phyloP scores from a whole-genome alignment of 2,888 invertebrate species.

The Schizotus pectinicornis region DNA sequence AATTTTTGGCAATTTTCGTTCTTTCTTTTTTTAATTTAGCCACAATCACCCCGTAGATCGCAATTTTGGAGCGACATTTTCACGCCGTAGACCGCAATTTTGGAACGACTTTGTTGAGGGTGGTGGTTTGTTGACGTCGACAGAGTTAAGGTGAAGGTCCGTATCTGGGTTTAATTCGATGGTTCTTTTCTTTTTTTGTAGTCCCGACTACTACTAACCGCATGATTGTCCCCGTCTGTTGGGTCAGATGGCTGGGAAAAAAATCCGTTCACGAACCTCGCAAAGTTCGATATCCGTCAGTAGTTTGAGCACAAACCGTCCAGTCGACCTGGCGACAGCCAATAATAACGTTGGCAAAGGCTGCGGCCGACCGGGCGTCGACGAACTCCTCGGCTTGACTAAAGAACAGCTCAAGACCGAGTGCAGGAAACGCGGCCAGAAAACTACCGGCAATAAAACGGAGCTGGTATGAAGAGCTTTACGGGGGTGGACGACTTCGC shows the following conservation, averaged over 20 bases:
- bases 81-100: no score
- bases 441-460: slow-evolving; percentile 71
- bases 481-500: background rate
- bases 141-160: no score
- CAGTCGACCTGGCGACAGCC: slow-evolving; percentile 6
- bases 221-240: slow-evolving; percentile 5
- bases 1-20: no score
- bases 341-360: slow-evolving; percentile 4
- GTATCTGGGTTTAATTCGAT: no score
- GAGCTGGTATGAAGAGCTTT: slow-evolving; percentile 67
- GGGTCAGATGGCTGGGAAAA: slow-evolving; percentile 24
- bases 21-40: no score
- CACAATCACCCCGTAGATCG: no score
- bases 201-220: slow-evolving; percentile 4
- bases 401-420: slow-evolving; percentile 74
- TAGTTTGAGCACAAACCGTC: slow-evolving; percentile 3
- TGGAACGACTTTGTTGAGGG: no score
- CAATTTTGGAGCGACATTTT: no score
- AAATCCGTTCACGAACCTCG: slow-evolving; percentile 15
- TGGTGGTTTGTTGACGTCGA: no score
- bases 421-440: slow-evolving; percentile 72
- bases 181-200: slow-evolving; percentile 3
- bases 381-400: slow-evolving; percentile 67
- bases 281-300: slow-evolving; percentile 21
- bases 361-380: slow-evolving; percentile 43